Conservation (phyloP, 2,113 vertebrate genomes). For the Romanogobio albipinnatus region DNA sequence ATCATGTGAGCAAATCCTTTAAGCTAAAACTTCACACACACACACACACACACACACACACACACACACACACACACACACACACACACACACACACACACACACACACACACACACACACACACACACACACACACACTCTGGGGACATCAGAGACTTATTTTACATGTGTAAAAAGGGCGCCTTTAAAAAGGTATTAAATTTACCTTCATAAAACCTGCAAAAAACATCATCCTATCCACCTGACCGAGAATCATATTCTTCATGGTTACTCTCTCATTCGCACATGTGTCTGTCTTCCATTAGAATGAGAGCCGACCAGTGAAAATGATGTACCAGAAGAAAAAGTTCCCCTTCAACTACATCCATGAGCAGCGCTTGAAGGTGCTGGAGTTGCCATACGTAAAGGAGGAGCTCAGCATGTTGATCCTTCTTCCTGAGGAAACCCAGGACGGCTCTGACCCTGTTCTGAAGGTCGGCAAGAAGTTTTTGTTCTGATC, state of each 20-base stretch:
- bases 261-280: not conserved
- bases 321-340: slow-evolving; percentile 92
- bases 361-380: slow-evolving; percentile 76
- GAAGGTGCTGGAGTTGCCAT: slow-evolving; percentile 86
- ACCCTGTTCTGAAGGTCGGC: slow-evolving; percentile 82
- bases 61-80: no score
- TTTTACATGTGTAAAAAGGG: no score
- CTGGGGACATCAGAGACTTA: no score
- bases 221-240: not conserved
- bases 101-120: no score
- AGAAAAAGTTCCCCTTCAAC: slow-evolving; percentile 76
- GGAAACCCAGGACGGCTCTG: slow-evolving; percentile 72
- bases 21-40: no score
- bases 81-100: no score
- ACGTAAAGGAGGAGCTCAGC: slow-evolving; percentile 80
- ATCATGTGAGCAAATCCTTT: no score
- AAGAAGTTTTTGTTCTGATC: not conserved
- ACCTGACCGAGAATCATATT: not conserved
- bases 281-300: not conserved
- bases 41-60: no score
- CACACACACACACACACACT: no score
- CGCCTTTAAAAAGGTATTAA: no score
- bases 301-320: slow-evolving; percentile 79
- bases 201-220: no score
- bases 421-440: slow-evolving; percentile 90